These are phyloP conservation scores for Campylomormyrus tamandua DNA, from an alignment of 2,113 vertebrate genomes.

Conservation along the genomic window DNA sequence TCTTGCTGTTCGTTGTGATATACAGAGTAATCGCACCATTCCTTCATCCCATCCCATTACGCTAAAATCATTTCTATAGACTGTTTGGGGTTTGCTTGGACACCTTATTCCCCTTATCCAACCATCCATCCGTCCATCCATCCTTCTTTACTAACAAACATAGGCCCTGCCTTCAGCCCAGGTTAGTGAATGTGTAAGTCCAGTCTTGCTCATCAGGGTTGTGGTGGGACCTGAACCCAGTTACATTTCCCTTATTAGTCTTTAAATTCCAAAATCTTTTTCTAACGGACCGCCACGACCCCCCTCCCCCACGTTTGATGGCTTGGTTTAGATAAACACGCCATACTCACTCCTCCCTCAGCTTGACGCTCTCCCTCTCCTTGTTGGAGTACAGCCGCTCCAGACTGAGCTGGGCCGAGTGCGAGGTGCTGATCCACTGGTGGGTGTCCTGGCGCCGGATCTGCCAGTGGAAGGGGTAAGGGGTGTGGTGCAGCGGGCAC, in stretches of 20 bases:
- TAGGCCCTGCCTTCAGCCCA: background rate
- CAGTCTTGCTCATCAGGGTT: background rate
- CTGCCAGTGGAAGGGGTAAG: slow-evolving; percentile 51
- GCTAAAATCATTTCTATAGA: background rate
- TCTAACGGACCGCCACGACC: background rate
- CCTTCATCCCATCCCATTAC: background rate
- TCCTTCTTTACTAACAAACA: background rate
- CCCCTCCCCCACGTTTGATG: background rate
- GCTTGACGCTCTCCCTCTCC: background rate
- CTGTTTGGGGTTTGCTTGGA: background rate
- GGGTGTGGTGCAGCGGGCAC: slow-evolving; percentile 48
- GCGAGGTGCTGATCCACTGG: slow-evolving; percentile 36
- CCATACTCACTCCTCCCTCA: slow-evolving; percentile 37
- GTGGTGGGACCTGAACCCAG: background rate
- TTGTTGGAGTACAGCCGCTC: slow-evolving; percentile 45
- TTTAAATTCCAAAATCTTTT: background rate
- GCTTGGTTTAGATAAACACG: background rate
- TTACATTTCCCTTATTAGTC: background rate
- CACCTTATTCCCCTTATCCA: background rate
- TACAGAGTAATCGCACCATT: background rate
- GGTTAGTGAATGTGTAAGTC: background rate
- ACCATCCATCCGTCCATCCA: background rate
- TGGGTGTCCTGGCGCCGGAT: slow-evolving; percentile 8
- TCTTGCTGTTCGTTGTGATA: background rate
- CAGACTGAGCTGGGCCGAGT: slow-evolving; percentile 30